Base-by-base conservation (phyloP, 2,888 invertebrate genomes). In the Danaus chrysippus region DNA sequence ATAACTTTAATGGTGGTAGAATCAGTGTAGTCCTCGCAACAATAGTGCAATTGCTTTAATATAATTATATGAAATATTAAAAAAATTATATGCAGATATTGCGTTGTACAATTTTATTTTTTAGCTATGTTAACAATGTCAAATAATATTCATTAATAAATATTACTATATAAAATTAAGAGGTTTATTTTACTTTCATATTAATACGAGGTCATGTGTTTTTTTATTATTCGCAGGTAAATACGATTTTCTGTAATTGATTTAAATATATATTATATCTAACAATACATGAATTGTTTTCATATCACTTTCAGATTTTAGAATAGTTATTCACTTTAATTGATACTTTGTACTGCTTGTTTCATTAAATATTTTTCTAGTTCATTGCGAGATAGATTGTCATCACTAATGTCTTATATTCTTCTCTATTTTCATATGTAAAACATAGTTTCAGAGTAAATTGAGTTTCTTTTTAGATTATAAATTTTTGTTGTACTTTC, bases 41-140 rank as follows among this genome's bases (percentile, higher is more conserved):
- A 87, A 87, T 87, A 90, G 90, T 90, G 90, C 90, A 91, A 91
- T 90, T 84, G 84, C 87, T 85, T 82, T 81, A 80, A 75, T 76
- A 84, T 81, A 80, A 80, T 70, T 75, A 73, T 83, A 82, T 81
- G 76, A 80, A 69, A 73, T 72, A 70, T 69, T 69, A 79, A 83
- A 87, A n/a, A 34, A 88, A 87, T 87, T 87, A 87, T 86, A 86
- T 84, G 87, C 87, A 89, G 76, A 71, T 82, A 81, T 80, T 90
- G 88, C 87, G 87, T 87, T 89, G 90, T 89, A 90, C 89, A 90
- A 88, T 86, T 88, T 87, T 86, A 86, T 86, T 87, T 87, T 85
- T 84, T 88, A 87, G 86, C 86, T 85, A 84, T 84, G 83, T 87
- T 83, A 82, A 83, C 79, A 81, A 79, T 83, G 80, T 84, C 87